phyloP scores from a whole-genome alignment of 1,140 invertebrate genomes.

The Limonius californicus region DNA sequence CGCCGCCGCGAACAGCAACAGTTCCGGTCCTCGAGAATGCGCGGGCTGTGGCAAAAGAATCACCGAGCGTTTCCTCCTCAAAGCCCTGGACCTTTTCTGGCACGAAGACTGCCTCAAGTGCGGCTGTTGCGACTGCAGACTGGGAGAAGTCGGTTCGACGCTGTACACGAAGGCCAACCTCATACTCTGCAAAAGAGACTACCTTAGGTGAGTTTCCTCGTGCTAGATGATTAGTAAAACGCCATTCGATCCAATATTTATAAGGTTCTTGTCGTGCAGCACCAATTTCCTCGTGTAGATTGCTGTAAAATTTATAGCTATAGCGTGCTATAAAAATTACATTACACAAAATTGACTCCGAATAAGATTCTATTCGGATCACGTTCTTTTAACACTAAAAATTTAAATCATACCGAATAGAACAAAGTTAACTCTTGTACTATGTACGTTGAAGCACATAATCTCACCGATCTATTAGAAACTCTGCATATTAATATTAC shows the following conservation, averaged over 20 bases:
- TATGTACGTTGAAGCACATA: too few species aligned
- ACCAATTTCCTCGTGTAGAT: conserved; percentile 40
- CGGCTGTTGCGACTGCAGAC: conserved; percentile 86
- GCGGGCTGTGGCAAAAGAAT: conserved; percentile 74
- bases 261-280: conserved; percentile 35
- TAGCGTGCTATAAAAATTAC: conserved; percentile 41
- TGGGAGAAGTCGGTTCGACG: conserved; percentile 89
- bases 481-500: too few species aligned
- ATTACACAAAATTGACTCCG: conserved; percentile 42
- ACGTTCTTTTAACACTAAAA: conserved; percentile 19
- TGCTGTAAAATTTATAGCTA: conserved; percentile 41
- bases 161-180: conserved; percentile 90
- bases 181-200: conserved; percentile 89
- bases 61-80: conserved; percentile 70
- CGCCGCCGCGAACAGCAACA: conserved; percentile 37
- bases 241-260: conserved; percentile 30
- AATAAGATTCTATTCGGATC: conserved; percentile 34
- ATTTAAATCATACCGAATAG: conserved; percentile 2
- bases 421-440: background rate
- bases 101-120: conserved; percentile 94
- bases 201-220: conserved; percentile 68
- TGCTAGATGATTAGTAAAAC: conserved; percentile 28
- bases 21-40: conserved; percentile 58
- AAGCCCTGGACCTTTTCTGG: conserved; percentile 85
- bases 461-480: too few species aligned